Percentiles rank a stretch among this genome's conserved stretches.
phyloP scores from a whole-genome alignment of 2,888 invertebrate species.

The Prosopocoilus inquinatus region DNA sequence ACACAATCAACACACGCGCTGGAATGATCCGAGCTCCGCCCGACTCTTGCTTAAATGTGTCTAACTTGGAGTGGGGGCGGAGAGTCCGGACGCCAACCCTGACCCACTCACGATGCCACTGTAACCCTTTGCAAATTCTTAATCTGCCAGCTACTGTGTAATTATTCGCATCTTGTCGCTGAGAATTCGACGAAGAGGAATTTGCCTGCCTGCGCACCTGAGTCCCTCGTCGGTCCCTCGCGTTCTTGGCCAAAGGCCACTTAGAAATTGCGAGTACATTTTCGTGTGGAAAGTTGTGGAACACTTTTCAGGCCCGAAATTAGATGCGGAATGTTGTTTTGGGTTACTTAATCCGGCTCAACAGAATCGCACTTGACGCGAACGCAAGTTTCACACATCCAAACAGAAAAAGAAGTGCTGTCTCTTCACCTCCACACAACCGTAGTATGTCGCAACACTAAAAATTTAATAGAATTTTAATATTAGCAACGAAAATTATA shows the following conservation, averaged over 20 bases:
- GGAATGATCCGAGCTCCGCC: constrained; percentile 38
- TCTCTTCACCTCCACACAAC: too few relatives aligned
- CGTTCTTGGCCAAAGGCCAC: constrained; percentile 6
- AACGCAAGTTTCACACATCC: neutral
- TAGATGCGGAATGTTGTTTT: constrained; percentile 12
- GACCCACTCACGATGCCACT: constrained; percentile 50
- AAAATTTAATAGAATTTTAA: too few relatives aligned
- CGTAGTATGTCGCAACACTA: too few relatives aligned
- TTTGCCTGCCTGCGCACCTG: too few relatives aligned
- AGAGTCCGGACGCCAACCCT: constrained; percentile 48
- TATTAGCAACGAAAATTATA: too few relatives aligned
- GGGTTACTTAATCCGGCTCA: constrained; percentile 9
- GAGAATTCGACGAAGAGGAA: too few relatives aligned
- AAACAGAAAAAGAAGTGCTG: neutral
- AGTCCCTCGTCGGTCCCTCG: too few relatives aligned
- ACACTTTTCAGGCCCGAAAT: constrained; percentile 11
- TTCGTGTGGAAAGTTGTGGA: constrained; percentile 21
- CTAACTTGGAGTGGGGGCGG: constrained; percentile 38
- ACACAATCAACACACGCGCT: constrained; percentile 29
- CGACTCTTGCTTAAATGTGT: constrained; percentile 42
- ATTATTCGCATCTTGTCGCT: too few relatives aligned
- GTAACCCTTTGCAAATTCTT: constrained; percentile 41
- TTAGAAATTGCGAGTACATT: constrained; percentile 21
- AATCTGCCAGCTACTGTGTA: neutral
- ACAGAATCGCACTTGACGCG: neutral